phyloP scores from a whole-genome alignment of 2,888 invertebrate species.

The Melanostoma mellinum region DNA sequence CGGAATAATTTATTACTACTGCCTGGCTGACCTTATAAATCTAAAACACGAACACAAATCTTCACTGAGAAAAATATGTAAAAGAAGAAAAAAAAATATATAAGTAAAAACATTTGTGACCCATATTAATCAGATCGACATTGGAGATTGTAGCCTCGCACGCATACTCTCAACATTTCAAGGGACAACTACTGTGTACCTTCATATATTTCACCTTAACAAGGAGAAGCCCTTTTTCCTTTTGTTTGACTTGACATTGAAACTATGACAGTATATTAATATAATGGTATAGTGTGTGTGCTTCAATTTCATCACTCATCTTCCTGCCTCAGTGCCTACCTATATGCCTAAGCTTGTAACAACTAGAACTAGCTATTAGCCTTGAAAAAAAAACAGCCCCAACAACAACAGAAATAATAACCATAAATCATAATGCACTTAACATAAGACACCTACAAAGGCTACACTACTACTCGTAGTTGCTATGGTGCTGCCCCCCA shows the following conservation, averaged over 20 bases:
- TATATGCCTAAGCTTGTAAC: constrained; percentile 15
- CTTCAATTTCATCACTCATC: not conserved
- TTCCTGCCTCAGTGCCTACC: not conserved
- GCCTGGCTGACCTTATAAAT: constrained; percentile 40
- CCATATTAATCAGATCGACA: constrained; percentile 38
- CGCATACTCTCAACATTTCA: not conserved
- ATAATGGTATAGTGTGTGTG: constrained; percentile 4
- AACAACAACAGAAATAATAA: not conserved
- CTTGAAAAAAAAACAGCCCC: constrained; percentile 2
- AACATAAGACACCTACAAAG: constrained; percentile 19
- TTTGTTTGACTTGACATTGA: constrained; percentile 31
- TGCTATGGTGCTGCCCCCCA: constrained; percentile 35
- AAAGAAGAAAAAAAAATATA: constrained; percentile 2
- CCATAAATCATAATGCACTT: constrained; percentile 32
- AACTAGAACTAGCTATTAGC: constrained; percentile 1
- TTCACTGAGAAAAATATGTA: not conserved
- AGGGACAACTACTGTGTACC: not conserved
- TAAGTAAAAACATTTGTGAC: constrained; percentile 18
- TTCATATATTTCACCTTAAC: not conserved
- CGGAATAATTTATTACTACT: constrained; percentile 30
- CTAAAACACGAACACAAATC: constrained; percentile 15
- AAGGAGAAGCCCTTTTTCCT: constrained; percentile 3
- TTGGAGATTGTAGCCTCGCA: constrained; percentile 24
- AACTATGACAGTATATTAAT: constrained; percentile 4
- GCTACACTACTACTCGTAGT: not conserved